Evolutionary conservation across 2,888 invertebrate species (phyloP).

Genomic region (Netelia inedita): DNA sequence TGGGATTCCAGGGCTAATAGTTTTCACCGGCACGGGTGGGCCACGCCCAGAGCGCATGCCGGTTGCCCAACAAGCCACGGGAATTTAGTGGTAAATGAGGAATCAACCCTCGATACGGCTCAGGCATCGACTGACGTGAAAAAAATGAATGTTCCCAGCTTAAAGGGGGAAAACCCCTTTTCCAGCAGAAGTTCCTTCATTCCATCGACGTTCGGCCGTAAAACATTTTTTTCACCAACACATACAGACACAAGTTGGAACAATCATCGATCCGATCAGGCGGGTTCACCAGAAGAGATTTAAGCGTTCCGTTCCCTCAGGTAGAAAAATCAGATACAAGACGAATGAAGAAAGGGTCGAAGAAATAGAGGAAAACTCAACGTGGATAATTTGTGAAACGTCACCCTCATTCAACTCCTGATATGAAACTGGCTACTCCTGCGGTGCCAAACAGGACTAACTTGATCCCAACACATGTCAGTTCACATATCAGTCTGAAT

Average conservation of each 20-base stretch:
- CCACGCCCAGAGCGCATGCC: constrained; percentile 40
- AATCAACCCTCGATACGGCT: constrained; percentile 48
- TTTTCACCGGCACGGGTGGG: constrained; percentile 42
- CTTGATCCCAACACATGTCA: neutral
- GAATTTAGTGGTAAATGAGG: constrained; percentile 68
- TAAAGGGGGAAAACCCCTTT: constrained; percentile 21
- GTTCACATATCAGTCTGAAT: neutral
- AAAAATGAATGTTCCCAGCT: constrained; percentile 55
- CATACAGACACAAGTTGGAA: constrained; percentile 37
- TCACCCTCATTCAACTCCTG: constrained; percentile 53
- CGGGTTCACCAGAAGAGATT: constrained; percentile 7
- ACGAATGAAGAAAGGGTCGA: neutral
- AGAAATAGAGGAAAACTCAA: constrained; percentile 23
- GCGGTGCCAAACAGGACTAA: constrained; percentile 14
- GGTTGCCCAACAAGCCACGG: constrained; percentile 16
- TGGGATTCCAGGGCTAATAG: constrained; percentile 32
- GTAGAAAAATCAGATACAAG: constrained; percentile 44
- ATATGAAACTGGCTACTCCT: constrained; percentile 46
- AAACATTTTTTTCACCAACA: neutral
- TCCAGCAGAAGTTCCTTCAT: constrained; percentile 4
- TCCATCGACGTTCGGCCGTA: constrained; percentile 1
- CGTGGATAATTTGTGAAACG: constrained; percentile 48
- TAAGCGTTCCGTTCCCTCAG: constrained; percentile 28
- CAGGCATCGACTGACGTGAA: constrained; percentile 52
- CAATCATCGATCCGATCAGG: constrained; percentile 44